phyloP scores from a whole-genome alignment of 2,888 invertebrate species.

The Choreutis nemorana region DNA sequence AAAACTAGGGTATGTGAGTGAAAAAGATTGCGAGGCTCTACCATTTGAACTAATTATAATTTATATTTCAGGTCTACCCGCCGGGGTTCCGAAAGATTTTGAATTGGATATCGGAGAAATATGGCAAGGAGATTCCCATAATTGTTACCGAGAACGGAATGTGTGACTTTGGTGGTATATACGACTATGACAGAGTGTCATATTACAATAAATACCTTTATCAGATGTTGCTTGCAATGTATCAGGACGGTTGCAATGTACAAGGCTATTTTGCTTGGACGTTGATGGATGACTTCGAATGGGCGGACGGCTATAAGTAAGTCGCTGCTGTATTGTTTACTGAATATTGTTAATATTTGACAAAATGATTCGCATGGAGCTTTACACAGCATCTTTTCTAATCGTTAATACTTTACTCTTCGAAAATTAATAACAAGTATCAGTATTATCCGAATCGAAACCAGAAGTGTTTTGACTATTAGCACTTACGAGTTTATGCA shows the following conservation, averaged over 20 bases:
- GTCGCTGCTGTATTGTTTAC: constrained; percentile 10
- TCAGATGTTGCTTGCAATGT: constrained; percentile 39
- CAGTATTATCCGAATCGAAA: too few species aligned
- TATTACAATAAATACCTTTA: constrained; percentile 58
- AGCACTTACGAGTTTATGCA: too few species aligned
- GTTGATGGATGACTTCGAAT: constrained; percentile 71
- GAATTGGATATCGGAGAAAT: constrained; percentile 69
- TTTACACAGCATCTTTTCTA: too few species aligned
- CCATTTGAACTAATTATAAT: constrained; percentile 8
- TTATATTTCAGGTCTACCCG: constrained; percentile 60
- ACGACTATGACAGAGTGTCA: constrained; percentile 52
- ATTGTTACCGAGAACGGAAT: constrained; percentile 69
- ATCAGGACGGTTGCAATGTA: constrained; percentile 47
- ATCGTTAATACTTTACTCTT: too few species aligned
- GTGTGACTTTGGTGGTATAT: constrained; percentile 48
- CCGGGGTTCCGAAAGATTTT: constrained; percentile 69
- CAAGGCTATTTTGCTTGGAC: constrained; percentile 69
- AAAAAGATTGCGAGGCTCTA: too few species aligned
- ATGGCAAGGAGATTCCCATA: constrained; percentile 62
- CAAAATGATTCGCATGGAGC: too few species aligned
- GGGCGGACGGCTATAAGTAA: constrained; percentile 57
- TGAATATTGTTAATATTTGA: too few species aligned
- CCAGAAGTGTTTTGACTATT: too few species aligned
- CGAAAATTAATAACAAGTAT: too few species aligned
- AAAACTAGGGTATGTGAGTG: too few species aligned